Evolutionary conservation across 2,888 invertebrate species (phyloP).

Genomic region (Mesorhabditis sp.): DNA sequence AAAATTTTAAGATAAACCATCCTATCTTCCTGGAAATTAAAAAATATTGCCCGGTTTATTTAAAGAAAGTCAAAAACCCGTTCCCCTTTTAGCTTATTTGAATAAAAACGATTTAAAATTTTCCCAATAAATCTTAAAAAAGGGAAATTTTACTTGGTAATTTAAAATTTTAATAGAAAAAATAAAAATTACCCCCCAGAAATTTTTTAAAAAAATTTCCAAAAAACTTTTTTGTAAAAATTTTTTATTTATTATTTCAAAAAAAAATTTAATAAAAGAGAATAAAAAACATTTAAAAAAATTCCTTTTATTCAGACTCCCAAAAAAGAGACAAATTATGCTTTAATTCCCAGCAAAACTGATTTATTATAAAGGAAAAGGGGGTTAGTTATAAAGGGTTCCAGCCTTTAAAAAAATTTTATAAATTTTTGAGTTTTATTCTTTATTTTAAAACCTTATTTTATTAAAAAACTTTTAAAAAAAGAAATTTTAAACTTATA

Average conservation of each 20-base stretch:
- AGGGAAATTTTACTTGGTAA: conserved; percentile 45
- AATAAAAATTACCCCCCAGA: conserved; percentile 45
- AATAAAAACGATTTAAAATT: conserved; percentile 50
- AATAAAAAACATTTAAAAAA: conserved; percentile 40
- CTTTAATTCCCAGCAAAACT: conserved; percentile 76
- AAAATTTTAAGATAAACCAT: conserved; percentile 46
- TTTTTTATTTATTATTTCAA: conserved; percentile 36
- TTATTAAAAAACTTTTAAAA: conserved; percentile 23
- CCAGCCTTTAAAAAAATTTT: conserved; percentile 47
- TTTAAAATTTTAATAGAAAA: conserved; percentile 40
- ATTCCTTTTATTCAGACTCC: conserved; percentile 72
- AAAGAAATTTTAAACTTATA: background rate
- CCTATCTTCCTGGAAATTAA: conserved; percentile 49
- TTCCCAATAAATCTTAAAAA: conserved; percentile 42
- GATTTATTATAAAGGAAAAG: conserved; percentile 77
- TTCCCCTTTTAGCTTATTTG: conserved; percentile 34
- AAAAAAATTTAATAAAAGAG: conserved; percentile 35
- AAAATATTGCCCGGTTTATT: conserved; percentile 46
- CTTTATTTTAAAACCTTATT: conserved; percentile 27
- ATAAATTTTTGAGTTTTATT: conserved; percentile 57
- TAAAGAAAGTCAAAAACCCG: conserved; percentile 43
- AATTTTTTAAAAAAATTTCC: conserved; percentile 46
- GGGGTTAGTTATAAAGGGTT: conserved; percentile 69
- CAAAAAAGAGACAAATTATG: conserved; percentile 78
- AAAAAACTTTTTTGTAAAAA: conserved; percentile 45